Evolutionary conservation across 1,140 invertebrate genomes (phyloP), one percentile per base, ranked within the genome.

Genomic region (Neodiprion pinetum): DNA sequence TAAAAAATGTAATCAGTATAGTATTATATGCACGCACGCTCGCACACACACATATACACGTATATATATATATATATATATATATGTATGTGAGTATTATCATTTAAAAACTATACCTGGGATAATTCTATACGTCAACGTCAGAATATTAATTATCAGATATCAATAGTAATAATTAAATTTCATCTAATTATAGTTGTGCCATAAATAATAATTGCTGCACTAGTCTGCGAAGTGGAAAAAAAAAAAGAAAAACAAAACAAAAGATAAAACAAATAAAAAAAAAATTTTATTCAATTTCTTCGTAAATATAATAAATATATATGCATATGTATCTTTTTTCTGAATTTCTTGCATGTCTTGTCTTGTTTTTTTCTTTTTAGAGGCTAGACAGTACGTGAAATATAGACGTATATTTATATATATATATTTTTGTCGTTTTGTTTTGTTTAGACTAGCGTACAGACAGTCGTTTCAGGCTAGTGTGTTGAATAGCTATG

Each of bases 401-500:
- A 67, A 70, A 23, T 61, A 12, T 65, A 9, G 70, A 61, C 48
- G 28, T 40, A 40, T 40, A 40, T 40, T 40, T 40, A 40, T 40
- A 40, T 65, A 65, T 65, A 65, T n/a, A 66, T 66, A 66, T 66
- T n/a, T 66, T 66, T 66, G 14, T 66, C 61, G 61, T 78, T 80
- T 76, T 67, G 75, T 80, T 76, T 76, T 70, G 66, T 71, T 23
- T 72, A 77, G 83, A 86, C 84, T 87, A 86, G 84, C 76, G 72
- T 79, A 65, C 78, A 80, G 74, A 79, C 75, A 74, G 77, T 84
- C 75, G 75, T 76, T 70, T 78, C 74, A 47, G 76, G 81, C 78
- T 80, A 81, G 79, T 83, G 9, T 61, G 83, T 77, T 82, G 74
- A 83, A 83, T 74, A 74, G 72, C 76, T 75, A 71, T 80, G 78